Evolutionary conservation across 2,113 vertebrate genomes (phyloP).

Genomic region (Aythya baeri): DNA sequence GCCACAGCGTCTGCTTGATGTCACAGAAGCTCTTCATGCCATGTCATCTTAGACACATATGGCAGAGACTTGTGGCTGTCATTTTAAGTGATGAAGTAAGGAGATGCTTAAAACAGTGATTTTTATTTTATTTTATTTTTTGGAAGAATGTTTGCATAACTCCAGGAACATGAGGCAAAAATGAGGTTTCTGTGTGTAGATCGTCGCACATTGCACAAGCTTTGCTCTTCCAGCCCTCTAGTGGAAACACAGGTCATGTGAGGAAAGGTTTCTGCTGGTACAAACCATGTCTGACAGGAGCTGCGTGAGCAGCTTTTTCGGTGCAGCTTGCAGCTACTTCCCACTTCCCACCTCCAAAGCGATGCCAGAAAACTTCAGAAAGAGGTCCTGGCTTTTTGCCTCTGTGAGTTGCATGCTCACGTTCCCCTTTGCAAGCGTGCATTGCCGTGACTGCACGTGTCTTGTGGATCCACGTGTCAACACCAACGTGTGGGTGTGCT

Average conservation of each 20-base stretch:
- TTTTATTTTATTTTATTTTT: background rate
- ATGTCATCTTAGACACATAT: background rate
- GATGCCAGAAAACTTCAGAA: background rate
- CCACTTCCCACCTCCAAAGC: background rate
- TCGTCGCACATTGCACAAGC: background rate
- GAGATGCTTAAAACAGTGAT: background rate
- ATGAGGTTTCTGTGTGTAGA: background rate
- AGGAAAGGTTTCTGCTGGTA: background rate
- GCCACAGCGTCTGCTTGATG: background rate
- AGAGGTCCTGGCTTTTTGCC: background rate
- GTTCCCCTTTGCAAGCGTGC: rapidly evolving
- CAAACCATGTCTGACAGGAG: rapidly evolving
- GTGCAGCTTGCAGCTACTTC: rapidly evolving
- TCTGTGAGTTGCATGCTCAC: rapidly evolving
- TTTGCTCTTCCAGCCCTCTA: conserved; percentile 56
- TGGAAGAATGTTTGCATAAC: background rate
- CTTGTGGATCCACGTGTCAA: rapidly evolving
- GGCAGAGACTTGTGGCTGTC: background rate
- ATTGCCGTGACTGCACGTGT: rapidly evolving
- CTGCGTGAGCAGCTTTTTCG: background rate
- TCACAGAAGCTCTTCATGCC: background rate
- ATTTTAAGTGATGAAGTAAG: background rate
- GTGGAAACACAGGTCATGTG: background rate
- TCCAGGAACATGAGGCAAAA: background rate
- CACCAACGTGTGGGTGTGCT: too few relatives aligned